Base-by-base conservation (phyloP, 2,797 vertebrate species). In the Antennarius maculatus region DNA sequence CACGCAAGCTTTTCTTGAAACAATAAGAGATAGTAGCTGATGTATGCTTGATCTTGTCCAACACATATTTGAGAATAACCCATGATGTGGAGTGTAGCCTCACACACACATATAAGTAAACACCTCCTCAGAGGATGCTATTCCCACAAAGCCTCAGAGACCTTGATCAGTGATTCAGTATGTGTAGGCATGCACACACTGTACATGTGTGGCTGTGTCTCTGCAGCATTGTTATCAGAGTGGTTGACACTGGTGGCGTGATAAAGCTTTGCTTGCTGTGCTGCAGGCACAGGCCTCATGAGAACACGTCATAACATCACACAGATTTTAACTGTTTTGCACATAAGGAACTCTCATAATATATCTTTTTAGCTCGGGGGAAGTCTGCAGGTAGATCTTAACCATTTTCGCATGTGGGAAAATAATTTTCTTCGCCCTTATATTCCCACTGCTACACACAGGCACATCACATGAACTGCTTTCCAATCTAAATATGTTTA, bases 201-300 rank as follows among this genome's bases (percentile, higher is more conserved):
- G 23, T 28, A 27, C 10, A 29, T 58, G 39, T 50, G 42, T 46
- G 65, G 0, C 12, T 53, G 18, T 45, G 28, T 77, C 51, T 59
- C 42, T 70, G 54, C 37, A 29, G 64, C 0, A 11, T 23, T 57
- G 62, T 66, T 76, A 78, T 81, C 75, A 67, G 58, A 45, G 54
- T 6, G 34, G 48, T 51, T 66, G 69, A 79, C 65, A 65, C 34
- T 31, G 34, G 71, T 17, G 45, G 58, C 66, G 53, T 69, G 79
- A 83, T 72, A 69, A 79, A 75, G 50, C n/a, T 13, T 43, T 12
- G 63, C 48, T 63, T 7, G 48, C 66, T 71, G 12, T 18, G 60
- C 65, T 73, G 53, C 48, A 69, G 71, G 68, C 47, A 66, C 62
- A 60, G 2, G 12, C 42, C 49, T 54, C 42, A 12, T 28, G 23